A percentile compares a stretch with the other conserved stretches of the same genome.
These are phyloP conservation scores for Eulemur macaco DNA, from an alignment of 2,113 vertebrate genomes.

Conservation along the genomic window DNA sequence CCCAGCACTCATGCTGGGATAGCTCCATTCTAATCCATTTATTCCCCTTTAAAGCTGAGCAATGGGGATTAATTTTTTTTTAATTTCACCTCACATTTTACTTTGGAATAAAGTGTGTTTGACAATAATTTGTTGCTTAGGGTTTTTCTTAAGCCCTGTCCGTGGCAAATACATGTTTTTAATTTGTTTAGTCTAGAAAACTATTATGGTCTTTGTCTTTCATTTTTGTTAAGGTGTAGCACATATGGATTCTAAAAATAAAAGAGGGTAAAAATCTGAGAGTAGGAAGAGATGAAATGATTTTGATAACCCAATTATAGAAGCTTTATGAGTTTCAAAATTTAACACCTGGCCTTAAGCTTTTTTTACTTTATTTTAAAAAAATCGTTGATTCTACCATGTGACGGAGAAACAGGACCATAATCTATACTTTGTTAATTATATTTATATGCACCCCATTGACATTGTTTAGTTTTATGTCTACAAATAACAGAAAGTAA, in stretches of 20 bases:
- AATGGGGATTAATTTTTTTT: neutral
- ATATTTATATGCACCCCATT: neutral
- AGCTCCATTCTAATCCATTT: neutral
- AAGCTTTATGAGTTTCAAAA: neutral
- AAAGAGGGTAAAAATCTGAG: neutral
- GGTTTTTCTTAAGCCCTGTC: neutral
- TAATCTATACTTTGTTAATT: neutral
- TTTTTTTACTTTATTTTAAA: neutral
- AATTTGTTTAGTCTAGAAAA: neutral
- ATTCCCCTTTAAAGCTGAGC: neutral
- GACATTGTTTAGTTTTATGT: neutral
- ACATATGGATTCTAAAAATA: neutral
- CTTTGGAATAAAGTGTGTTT: neutral
- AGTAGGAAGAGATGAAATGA: neutral
- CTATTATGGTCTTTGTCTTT: neutral
- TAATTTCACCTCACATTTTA: neutral
- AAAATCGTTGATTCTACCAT: neutral
- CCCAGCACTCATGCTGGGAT: accelerated
- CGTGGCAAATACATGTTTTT: neutral
- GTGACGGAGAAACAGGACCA: neutral
- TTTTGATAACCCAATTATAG: neutral
- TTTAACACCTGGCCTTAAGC: neutral
- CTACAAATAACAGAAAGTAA: neutral
- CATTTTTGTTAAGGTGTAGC: neutral
- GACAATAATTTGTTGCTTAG: neutral